Conservation (phyloP, 30 jellyfish, hydroid and myxozoan species). For the Turritopsis rubra region DNA sequence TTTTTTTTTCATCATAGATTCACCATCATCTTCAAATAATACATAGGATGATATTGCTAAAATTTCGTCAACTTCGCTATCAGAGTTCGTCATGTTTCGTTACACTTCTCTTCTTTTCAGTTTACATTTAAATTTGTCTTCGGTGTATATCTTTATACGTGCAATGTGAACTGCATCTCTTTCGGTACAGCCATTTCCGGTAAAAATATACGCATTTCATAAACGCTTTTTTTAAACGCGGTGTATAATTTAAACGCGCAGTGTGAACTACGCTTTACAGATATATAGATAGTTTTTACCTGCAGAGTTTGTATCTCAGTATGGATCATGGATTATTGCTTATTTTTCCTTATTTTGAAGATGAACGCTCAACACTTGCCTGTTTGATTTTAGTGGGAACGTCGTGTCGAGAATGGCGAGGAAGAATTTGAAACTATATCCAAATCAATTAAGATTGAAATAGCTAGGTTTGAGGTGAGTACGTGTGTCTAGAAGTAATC, state of each 20-base stretch:
- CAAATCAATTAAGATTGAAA: conserved; percentile 60
- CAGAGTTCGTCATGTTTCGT: background rate
- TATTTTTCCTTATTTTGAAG: background rate
- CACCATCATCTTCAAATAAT: background rate
- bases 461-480: conserved; percentile 69
- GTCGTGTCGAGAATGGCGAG: conserved; percentile 82
- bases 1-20: background rate
- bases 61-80: background rate
- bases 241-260: background rate
- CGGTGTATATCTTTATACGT: background rate
- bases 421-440: conserved; percentile 83
- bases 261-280: background rate
- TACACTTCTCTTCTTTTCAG: background rate
- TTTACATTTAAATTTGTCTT: background rate
- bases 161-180: background rate
- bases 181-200: background rate
- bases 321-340: background rate
- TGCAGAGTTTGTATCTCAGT: no score
- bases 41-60: background rate
- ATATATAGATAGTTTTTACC: no score
- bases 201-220: background rate
- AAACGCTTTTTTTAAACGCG: background rate
- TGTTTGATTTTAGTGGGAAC: conserved; percentile 67
- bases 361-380: background rate
- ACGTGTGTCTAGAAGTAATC: background rate